Evolutionary conservation across 2,888 invertebrate genomes (phyloP), one percentile per base, ranked within the genome.

Genomic region (Augiades crinisus): DNA sequence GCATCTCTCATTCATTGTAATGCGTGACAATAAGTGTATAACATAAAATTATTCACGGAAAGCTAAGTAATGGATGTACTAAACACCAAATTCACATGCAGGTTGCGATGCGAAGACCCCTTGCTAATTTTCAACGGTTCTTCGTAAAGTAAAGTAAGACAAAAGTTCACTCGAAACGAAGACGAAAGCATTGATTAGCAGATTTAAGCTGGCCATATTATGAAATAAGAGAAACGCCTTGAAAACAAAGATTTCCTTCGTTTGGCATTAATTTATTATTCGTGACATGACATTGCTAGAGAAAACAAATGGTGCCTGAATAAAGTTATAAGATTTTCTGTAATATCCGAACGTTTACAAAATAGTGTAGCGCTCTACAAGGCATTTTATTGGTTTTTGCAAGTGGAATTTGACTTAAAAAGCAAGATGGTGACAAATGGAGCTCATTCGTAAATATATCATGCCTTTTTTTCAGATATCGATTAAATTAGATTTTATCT

Each of bases 111-210:
- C 70, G 61, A 63, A 67, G 64, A 69, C 65, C 71, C 62, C 74
- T 77, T 78, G 79, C 81, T 85, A 83, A 83, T 81, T 84, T 81
- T 75, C 75, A 75, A 76, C 76, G 80, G 78, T 70, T 70, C 65
- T 63, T 67, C 65, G 82, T 84, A 84, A 80, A 76, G 80, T 65
- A 78, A 85, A 84, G 82, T 82, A 84, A 82, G 77, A 85, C 72
- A 81, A 74, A 74, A 79, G 70, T 81, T 65, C 67, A 66, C 62
- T 59, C 61, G 72, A 77, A 78, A 71, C 75, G 71, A 74, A 78
- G 71, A 63, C 68, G 58, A 64, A 64, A 66, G 67, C 72, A 75
- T 74, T 76, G 77, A 77, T 80, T 77, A 71, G 71, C 58, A 45
- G 52, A 57, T 67, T 64, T 61, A 64, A 61, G 60, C 57, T 59